phyloP scores from a whole-genome alignment of 1,140 invertebrate species.

The Aphis craccivora region DNA sequence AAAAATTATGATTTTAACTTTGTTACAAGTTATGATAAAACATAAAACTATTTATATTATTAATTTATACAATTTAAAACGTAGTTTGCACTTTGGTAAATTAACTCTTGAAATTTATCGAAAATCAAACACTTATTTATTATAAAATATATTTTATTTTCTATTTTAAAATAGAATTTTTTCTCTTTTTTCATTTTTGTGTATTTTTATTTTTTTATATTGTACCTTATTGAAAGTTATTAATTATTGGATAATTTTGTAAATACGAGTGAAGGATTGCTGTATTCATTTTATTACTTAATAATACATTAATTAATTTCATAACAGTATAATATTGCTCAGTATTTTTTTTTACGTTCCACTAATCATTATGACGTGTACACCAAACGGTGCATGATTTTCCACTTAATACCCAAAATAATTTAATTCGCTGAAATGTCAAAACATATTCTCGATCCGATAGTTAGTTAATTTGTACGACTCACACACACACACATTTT shows the following conservation, averaged over 20 bases:
- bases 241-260: slow-evolving; percentile 11
- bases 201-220: background rate
- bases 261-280: background rate
- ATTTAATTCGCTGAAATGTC: background rate
- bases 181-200: background rate
- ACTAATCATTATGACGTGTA: background rate
- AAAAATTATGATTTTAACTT: background rate
- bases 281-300: background rate
- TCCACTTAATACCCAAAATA: background rate
- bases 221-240: background rate
- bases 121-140: background rate
- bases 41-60: too few species aligned
- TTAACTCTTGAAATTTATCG: background rate
- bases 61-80: too few species aligned
- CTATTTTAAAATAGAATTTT: background rate
- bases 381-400: background rate
- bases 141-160: background rate
- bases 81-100: background rate
- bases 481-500: background rate
- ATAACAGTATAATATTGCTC: background rate
- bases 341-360: background rate
- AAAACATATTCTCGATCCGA: background rate
- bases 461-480: background rate
- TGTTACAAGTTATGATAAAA: too few species aligned
- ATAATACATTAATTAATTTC: slow-evolving; percentile 7